phyloP scores from a whole-genome alignment of 2,113 vertebrate species.

The Calyptommatus sinebrachiatus region DNA sequence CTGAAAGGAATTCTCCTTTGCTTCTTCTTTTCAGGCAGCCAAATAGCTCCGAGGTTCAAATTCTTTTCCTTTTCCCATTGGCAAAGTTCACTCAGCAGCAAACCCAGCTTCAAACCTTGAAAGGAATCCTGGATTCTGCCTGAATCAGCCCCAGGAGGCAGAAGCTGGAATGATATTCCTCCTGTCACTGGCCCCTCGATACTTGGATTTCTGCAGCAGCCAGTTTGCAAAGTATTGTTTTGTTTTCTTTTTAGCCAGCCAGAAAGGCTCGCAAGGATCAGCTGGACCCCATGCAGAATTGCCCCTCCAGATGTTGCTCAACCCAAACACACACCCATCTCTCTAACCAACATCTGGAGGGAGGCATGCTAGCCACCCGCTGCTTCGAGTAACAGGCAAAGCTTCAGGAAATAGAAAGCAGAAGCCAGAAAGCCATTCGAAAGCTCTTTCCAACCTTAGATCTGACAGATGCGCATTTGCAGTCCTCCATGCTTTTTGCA shows the following conservation, averaged over 20 bases:
- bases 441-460: too few species aligned
- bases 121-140: neutral
- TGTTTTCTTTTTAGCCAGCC: neutral
- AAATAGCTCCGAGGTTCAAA: neutral
- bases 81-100: neutral
- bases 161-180: neutral
- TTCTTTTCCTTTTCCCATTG: too few species aligned
- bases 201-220: neutral
- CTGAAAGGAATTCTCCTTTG: neutral
- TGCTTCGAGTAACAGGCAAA: too few species aligned
- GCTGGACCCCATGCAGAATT: neutral
- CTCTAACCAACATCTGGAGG: too few species aligned
- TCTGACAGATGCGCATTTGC: too few species aligned
- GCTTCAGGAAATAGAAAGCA: too few species aligned
- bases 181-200: too few species aligned
- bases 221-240: neutral
- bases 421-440: too few species aligned
- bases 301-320: neutral
- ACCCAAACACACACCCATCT: too few species aligned
- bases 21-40: neutral
- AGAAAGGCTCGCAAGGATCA: neutral
- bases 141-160: neutral
- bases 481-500: too few species aligned
- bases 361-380: too few species aligned
- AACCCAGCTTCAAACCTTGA: neutral